phyloP scores from a whole-genome alignment of 2,888 invertebrate genomes.

The Dolichomitus sp. region DNA sequence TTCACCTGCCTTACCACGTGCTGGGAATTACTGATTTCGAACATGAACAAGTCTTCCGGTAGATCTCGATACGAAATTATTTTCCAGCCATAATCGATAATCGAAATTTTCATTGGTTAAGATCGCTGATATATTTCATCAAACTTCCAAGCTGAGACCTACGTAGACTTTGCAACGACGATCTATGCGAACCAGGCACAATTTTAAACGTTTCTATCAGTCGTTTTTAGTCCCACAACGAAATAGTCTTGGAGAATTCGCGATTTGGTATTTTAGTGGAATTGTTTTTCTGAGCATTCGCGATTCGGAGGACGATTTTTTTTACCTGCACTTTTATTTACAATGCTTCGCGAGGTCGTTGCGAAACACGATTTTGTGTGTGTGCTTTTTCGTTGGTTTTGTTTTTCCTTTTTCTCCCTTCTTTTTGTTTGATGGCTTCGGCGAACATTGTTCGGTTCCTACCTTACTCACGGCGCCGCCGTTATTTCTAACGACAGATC shows the following conservation, averaged over 20 bases:
- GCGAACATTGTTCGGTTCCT: constrained; percentile 53
- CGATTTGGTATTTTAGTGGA: constrained; percentile 10
- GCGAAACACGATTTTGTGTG: constrained; percentile 26
- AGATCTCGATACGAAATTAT: constrained; percentile 38
- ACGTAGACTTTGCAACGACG: constrained; percentile 26
- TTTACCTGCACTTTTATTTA: constrained; percentile 52
- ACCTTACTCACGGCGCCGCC: constrained; percentile 57
- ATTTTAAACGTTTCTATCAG: constrained; percentile 41
- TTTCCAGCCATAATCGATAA: constrained; percentile 12
- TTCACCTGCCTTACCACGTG: constrained; percentile 28
- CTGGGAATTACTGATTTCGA: constrained; percentile 59
- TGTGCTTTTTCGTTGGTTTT: constrained; percentile 36
- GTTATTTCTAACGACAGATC: constrained; percentile 55
- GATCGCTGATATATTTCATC: constrained; percentile 16
- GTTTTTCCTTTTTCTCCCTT: constrained; percentile 29
- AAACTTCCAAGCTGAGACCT: constrained; percentile 7
- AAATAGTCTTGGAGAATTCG: constrained; percentile 21
- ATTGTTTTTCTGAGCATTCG: constrained; percentile 34
- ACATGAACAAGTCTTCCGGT: constrained; percentile 66
- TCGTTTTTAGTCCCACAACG: not conserved
- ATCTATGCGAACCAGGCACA: constrained; percentile 54
- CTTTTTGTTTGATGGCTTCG: constrained; percentile 26
- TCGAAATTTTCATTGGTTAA: constrained; percentile 5
- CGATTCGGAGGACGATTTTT: constrained; percentile 31
- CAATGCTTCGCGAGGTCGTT: constrained; percentile 44